Conservation (phyloP, 92 coral and sea anemone genomes). For the Parazoanthus atlanticus region DNA sequence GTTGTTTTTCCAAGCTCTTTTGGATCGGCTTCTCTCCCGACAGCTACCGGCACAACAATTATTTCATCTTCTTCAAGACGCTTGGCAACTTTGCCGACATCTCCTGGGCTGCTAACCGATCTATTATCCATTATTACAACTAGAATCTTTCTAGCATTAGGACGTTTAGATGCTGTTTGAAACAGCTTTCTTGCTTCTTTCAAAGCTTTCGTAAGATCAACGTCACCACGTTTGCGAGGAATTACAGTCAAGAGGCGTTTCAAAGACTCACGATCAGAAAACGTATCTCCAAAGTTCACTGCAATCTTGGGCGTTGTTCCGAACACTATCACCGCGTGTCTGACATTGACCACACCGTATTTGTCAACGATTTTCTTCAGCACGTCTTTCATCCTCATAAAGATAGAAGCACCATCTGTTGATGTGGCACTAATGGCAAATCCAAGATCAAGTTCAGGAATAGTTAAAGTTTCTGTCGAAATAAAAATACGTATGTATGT, state of each 20-base stretch:
- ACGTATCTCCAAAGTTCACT: conserved; percentile 48
- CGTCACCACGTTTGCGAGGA: conserved; percentile 57
- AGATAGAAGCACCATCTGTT: conserved; percentile 59
- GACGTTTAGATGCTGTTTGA: conserved; percentile 22
- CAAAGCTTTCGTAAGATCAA: conserved; percentile 65
- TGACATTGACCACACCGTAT: conserved; percentile 56
- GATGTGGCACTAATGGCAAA: conserved; percentile 76
- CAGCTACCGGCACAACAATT: conserved; percentile 70
- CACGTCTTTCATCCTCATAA: conserved; percentile 60
- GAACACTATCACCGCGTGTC: conserved; percentile 64
- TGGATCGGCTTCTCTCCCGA: conserved; percentile 71
- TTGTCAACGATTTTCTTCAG: conserved; percentile 67
- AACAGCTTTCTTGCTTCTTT: conserved; percentile 41
- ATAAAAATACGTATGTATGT: background rate
- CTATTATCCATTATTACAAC: conserved; percentile 64
- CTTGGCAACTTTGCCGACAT: conserved; percentile 63
- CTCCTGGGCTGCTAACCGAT: conserved; percentile 49
- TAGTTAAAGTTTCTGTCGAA: conserved; percentile 50
- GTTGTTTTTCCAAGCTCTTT: conserved; percentile 62
- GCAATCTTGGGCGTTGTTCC: conserved; percentile 50
- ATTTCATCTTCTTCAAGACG: conserved; percentile 68
- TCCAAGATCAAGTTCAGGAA: conserved; percentile 76
- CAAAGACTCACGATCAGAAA: conserved; percentile 39
- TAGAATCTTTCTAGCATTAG: conserved; percentile 35
- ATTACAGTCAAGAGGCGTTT: conserved; percentile 40